phyloP scores from a whole-genome alignment of 2,888 invertebrate species.

The Tenodera sinensis region DNA sequence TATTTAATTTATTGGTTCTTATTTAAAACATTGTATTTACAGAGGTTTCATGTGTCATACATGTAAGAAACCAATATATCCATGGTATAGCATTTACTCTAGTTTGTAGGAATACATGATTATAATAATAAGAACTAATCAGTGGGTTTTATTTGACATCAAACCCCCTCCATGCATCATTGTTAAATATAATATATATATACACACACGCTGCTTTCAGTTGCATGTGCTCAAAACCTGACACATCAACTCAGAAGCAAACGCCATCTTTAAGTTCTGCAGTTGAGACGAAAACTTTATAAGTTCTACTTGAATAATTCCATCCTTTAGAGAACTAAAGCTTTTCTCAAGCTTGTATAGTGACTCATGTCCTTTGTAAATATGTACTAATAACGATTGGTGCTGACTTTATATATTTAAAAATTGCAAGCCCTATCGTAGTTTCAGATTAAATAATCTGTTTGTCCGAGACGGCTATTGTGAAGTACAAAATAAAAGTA shows the following conservation, averaged over 20 bases:
- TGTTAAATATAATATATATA: constrained; percentile 11
- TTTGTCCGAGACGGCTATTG: constrained; percentile 8
- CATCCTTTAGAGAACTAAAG: background rate
- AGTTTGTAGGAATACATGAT: constrained; percentile 35
- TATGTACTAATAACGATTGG: constrained; percentile 16
- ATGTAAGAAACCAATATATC: constrained; percentile 32
- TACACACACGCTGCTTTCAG: background rate
- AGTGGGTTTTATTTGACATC: constrained; percentile 30
- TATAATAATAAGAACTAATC: constrained; percentile 32
- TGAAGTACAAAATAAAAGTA: constrained; percentile 14
- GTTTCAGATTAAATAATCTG: background rate
- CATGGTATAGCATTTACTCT: constrained; percentile 34
- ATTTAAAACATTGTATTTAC: constrained; percentile 33
- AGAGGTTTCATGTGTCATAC: constrained; percentile 32
- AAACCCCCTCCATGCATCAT: constrained; percentile 16
- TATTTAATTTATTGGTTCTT: constrained; percentile 32
- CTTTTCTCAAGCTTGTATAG: background rate
- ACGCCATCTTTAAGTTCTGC: background rate
- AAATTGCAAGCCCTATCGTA: constrained; percentile 13
- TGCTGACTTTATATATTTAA: constrained; percentile 21
- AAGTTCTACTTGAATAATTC: background rate
- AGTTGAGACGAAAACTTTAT: background rate
- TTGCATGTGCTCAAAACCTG: background rate
- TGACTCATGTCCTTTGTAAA: constrained; percentile 7
- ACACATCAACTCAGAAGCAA: background rate